phyloP scores from a whole-genome alignment of 2,888 invertebrate genomes.

The Panorpa germanica region DNA sequence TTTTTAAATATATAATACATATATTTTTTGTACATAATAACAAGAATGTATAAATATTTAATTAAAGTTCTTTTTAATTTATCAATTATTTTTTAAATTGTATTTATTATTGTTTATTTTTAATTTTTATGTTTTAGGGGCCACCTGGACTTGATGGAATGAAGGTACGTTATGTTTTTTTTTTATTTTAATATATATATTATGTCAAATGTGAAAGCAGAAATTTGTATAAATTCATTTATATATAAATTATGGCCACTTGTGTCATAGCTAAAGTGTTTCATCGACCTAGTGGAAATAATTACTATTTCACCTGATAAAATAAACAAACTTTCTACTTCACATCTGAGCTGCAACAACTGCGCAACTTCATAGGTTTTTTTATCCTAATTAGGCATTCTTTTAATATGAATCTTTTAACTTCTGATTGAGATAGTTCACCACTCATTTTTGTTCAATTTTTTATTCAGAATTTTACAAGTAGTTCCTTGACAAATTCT shows the following conservation, averaged over 20 bases:
- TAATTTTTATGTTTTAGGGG: slow-evolving; percentile 43
- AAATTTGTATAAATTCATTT: slow-evolving; percentile 7
- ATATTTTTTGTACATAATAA: slow-evolving; percentile 8
- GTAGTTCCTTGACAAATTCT: too few relatives aligned
- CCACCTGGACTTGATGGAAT: slow-evolving; percentile 88
- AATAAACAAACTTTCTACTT: too few relatives aligned
- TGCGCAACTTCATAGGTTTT: too few relatives aligned
- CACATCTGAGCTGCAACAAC: too few relatives aligned
- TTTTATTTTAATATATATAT: slow-evolving; percentile 10
- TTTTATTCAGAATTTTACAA: too few relatives aligned
- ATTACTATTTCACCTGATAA: too few relatives aligned
- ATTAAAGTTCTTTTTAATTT: slow-evolving; percentile 1
- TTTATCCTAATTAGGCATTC: too few relatives aligned
- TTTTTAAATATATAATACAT: slow-evolving; percentile 1
- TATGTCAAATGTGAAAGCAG: background rate
- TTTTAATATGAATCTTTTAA: too few relatives aligned
- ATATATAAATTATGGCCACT: slow-evolving; percentile 10
- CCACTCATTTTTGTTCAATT: too few relatives aligned
- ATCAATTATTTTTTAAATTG: slow-evolving; percentile 4
- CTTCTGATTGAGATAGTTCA: too few relatives aligned
- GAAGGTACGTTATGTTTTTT: slow-evolving; percentile 53
- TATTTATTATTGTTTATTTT: slow-evolving; percentile 7
- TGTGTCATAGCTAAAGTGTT: too few relatives aligned
- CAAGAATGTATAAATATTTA: slow-evolving; percentile 4
- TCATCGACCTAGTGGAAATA: too few relatives aligned